phyloP scores from a whole-genome alignment of 2,113 vertebrate genomes.

The Cranoglanis bouderius region DNA sequence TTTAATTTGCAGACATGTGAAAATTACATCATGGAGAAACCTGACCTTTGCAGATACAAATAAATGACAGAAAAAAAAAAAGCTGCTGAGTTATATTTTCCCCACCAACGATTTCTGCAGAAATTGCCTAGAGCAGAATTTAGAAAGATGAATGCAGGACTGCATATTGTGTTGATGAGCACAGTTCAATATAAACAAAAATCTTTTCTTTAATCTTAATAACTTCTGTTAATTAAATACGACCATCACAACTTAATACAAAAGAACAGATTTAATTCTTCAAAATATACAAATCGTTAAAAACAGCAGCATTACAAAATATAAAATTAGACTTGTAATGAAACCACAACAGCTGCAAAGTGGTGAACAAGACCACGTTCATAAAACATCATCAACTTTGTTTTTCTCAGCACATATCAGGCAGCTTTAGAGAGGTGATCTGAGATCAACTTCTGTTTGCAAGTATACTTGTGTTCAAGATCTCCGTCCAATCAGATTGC shows the following conservation, averaged over 20 bases:
- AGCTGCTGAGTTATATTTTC: constrained; percentile 50
- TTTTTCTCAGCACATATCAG: background rate
- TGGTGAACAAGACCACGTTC: background rate
- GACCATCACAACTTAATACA: background rate
- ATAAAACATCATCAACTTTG: background rate
- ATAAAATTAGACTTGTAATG: constrained; percentile 19
- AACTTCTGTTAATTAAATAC: background rate
- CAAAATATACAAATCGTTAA: constrained; percentile 26
- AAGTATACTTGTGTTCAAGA: background rate
- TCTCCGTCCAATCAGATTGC: background rate
- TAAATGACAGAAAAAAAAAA: constrained; percentile 19
- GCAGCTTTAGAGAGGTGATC: background rate
- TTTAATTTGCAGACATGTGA: background rate
- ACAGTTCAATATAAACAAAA: constrained; percentile 1
- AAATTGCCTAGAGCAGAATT: background rate
- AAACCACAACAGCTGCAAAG: background rate
- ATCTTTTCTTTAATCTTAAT: background rate
- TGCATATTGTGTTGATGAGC: background rate
- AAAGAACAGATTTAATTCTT: background rate
- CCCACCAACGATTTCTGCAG: constrained; percentile 42
- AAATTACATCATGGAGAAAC: constrained; percentile 48
- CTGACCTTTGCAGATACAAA: constrained; percentile 42
- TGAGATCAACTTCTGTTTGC: background rate
- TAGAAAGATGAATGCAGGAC: background rate
- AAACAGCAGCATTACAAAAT: constrained; percentile 30